Percentiles rank a stretch among this genome's conserved stretches.
Conservation (phyloP, 2,888 invertebrate species). For the Phaedon cochleariae region DNA sequence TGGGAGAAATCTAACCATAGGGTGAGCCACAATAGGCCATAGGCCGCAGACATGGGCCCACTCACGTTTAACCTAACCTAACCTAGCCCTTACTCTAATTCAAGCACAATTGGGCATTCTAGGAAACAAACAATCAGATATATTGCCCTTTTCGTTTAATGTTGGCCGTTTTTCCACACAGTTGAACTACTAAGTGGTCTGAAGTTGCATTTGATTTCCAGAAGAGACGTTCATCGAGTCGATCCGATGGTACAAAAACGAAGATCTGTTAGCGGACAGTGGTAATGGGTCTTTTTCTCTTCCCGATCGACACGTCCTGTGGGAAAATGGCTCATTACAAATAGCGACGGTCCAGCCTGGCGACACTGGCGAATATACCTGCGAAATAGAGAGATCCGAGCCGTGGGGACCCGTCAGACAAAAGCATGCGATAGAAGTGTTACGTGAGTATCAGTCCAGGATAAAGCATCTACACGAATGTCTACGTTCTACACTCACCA, state of each 20-base stretch:
- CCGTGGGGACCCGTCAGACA: constrained; percentile 77
- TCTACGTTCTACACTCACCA: too few relatives aligned
- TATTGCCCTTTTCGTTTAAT: too few relatives aligned
- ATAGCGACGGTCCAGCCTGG: constrained; percentile 65
- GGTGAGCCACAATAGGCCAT: too few relatives aligned
- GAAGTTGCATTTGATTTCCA: constrained; percentile 53
- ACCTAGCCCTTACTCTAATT: too few relatives aligned
- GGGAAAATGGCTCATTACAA: constrained; percentile 77
- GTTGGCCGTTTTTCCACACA: too few relatives aligned
- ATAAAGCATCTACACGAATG: too few relatives aligned
- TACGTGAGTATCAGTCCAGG: constrained; percentile 71
- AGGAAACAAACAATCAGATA: too few relatives aligned
- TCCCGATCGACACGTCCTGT: constrained; percentile 70
- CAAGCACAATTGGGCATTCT: too few relatives aligned
- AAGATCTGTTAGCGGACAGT: constrained; percentile 67
- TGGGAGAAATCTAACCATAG: too few relatives aligned
- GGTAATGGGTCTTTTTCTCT: constrained; percentile 53
- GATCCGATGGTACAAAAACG: constrained; percentile 78
- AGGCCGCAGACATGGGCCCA: too few relatives aligned
- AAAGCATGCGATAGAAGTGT: constrained; percentile 79
- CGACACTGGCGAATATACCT: constrained; percentile 75
- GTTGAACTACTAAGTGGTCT: too few relatives aligned
- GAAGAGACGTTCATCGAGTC: constrained; percentile 65
- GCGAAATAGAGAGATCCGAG: constrained; percentile 71
- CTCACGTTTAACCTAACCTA: too few relatives aligned